These are phyloP conservation scores for Mythimna ferrago DNA, from an alignment of 2,888 invertebrate genomes.

Conservation along the genomic window DNA sequence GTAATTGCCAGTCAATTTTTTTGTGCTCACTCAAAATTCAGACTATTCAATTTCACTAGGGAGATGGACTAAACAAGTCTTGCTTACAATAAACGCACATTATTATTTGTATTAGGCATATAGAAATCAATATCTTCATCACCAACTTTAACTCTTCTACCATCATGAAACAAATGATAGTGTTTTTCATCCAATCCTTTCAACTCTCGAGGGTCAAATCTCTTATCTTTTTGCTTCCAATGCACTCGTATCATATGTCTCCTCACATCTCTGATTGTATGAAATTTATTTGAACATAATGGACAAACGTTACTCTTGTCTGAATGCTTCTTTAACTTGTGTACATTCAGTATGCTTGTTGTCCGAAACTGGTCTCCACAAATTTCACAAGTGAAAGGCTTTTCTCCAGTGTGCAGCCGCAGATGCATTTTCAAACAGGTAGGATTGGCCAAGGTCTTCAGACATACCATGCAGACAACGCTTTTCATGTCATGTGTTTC, in stretches of 20 bases:
- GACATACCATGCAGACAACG: slow-evolving; percentile 66
- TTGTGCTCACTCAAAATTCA: too few relatives aligned
- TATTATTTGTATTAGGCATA: slow-evolving; percentile 34
- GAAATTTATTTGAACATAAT: slow-evolving; percentile 72
- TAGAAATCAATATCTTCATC: slow-evolving; percentile 54
- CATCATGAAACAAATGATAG: slow-evolving; percentile 72
- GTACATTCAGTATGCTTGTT: slow-evolving; percentile 74
- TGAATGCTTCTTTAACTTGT: slow-evolving; percentile 72
- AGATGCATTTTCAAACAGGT: slow-evolving; percentile 74
- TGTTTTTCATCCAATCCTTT: slow-evolving; percentile 65
- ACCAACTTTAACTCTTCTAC: slow-evolving; percentile 56
- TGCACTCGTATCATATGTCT: slow-evolving; percentile 75
- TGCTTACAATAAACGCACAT: neutral
- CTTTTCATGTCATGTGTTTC: slow-evolving; percentile 65
- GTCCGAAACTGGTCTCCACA: slow-evolving; percentile 74
- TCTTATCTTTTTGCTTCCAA: slow-evolving; percentile 70
- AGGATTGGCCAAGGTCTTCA: slow-evolving; percentile 72
- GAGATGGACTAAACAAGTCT: neutral
- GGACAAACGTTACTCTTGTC: slow-evolving; percentile 74
- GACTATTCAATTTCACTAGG: too few relatives aligned
- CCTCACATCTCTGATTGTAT: slow-evolving; percentile 70
- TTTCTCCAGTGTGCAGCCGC: slow-evolving; percentile 74
- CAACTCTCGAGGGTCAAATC: slow-evolving; percentile 69
- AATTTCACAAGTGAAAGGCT: slow-evolving; percentile 74
- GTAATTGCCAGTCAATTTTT: too few relatives aligned